Evolutionary conservation across 2,113 vertebrate genomes (phyloP).

Genomic region (Oryzias curvinotus): DNA sequence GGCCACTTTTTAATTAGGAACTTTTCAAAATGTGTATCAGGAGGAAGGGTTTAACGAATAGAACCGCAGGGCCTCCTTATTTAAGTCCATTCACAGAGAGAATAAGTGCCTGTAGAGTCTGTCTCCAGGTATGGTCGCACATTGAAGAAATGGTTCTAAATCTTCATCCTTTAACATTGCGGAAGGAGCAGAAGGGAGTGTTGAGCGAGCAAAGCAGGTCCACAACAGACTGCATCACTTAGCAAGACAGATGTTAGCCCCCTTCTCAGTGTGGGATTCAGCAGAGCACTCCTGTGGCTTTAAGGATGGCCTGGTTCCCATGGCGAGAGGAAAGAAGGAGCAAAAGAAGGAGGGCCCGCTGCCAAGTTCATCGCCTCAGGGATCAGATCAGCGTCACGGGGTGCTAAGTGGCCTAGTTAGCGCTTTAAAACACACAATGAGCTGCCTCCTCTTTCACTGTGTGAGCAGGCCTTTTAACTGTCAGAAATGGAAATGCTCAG

Average conservation of each 20-base stretch:
- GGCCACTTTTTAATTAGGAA: slow-evolving; percentile 53
- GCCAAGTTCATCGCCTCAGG: slow-evolving; percentile 75
- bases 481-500: slow-evolving; percentile 51
- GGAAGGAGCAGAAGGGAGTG: slow-evolving; percentile 25
- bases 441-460: slow-evolving; percentile 68
- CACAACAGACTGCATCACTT: slow-evolving; percentile 75
- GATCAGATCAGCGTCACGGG: slow-evolving; percentile 76
- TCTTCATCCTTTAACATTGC: background rate
- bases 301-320: slow-evolving; percentile 79
- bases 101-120: slow-evolving; percentile 16
- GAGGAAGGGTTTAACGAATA: slow-evolving; percentile 11
- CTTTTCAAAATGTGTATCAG: slow-evolving; percentile 26
- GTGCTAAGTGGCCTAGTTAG: slow-evolving; percentile 80
- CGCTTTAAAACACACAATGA: slow-evolving; percentile 75
- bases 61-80: background rate
- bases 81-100: slow-evolving; percentile 2
- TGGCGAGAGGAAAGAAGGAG: slow-evolving; percentile 71
- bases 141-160: background rate
- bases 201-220: slow-evolving; percentile 75
- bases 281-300: slow-evolving; percentile 72
- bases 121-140: background rate
- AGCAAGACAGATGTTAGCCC: slow-evolving; percentile 77
- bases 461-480: slow-evolving; percentile 73
- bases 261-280: slow-evolving; percentile 72
- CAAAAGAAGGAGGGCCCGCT: slow-evolving; percentile 66